Conservation (phyloP, 2,797 vertebrate species). For the Enteromius thamalakanensis region DNA sequence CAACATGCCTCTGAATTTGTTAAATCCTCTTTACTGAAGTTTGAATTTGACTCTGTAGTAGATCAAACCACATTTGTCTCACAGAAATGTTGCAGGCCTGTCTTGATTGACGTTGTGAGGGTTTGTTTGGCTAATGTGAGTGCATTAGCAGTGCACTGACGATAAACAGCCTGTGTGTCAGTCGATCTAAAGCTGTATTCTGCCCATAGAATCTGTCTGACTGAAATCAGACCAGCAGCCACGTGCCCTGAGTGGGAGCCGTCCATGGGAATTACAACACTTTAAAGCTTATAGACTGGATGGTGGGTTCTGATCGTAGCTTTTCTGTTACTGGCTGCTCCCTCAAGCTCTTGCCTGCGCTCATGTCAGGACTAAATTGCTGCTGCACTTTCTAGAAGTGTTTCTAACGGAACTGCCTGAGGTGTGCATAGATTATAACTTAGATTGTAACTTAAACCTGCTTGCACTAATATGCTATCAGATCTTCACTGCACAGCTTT, state of each 20-base stretch:
- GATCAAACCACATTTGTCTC: neutral
- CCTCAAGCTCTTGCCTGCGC: constrained; percentile 67
- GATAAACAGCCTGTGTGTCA: constrained; percentile 64
- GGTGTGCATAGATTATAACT: constrained; percentile 57
- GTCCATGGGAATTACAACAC: constrained; percentile 84
- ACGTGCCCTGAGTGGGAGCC: constrained; percentile 85
- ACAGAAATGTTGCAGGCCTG: constrained; percentile 16
- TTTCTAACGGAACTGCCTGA: constrained; percentile 48
- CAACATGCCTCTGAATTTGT: neutral
- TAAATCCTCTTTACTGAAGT: neutral
- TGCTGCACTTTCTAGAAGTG: constrained; percentile 33
- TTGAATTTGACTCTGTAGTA: neutral
- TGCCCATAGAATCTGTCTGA: constrained; percentile 83
- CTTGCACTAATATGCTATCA: constrained; percentile 76
- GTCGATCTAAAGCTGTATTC: constrained; percentile 62
- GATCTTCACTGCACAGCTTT: constrained; percentile 36
- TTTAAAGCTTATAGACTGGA: constrained; percentile 79
- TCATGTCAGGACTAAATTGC: constrained; percentile 42
- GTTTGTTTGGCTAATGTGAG: neutral
- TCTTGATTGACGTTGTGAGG: constrained; percentile 3
- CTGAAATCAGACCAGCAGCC: constrained; percentile 80
- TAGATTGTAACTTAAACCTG: constrained; percentile 50
- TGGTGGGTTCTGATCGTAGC: constrained; percentile 75
- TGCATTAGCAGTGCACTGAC: constrained; percentile 2
- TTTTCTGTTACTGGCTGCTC: constrained; percentile 56